Base-by-base conservation (phyloP, 2,113 vertebrate genomes). In the Mormyrus lacerda region DNA sequence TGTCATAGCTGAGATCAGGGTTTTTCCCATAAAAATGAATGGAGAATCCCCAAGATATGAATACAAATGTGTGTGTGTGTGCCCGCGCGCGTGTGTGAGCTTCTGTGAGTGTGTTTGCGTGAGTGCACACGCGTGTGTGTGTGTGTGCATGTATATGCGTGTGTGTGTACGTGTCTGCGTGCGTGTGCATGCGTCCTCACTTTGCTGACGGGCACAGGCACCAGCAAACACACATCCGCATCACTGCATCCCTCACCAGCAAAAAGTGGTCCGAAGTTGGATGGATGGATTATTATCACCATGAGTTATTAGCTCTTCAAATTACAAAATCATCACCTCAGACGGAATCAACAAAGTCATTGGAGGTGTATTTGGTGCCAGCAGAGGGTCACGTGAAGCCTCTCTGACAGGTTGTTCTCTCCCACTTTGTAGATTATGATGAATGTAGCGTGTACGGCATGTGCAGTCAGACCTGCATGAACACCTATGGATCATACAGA, bases 391-490 rank as follows among this genome's bases (percentile, higher is more conserved):
- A 91, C 92, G 94, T 94, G 94, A 94, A 92, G 91, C 92, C 91
- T 93, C 91, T 94, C 94, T 95, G 94, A 94, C 93, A 94, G 95
- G 94, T 94, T 92, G 93, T 91, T 95, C 91, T 92, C 89, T 92
- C 91, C 92, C 48, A 93, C 90, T 94, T 93, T 93, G 93, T 91
- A 99, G 98, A 99, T 95, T 93, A 97, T 95, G 97, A 99, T 95
- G 98, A 99, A 95, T 99, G 98, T 89, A 91, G 95, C 88, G 90
- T 85, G 1, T 99, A 99, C 47, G 98, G 98, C 31, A 94, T 94
- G 24, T 99, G 98, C 84, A 99, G 98, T 95, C 98, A 99, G 95
- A 96, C 91, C 90, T 99, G 98, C 93, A 90, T 89, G 24, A 99
- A 99, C 93, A 98, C 96, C 42, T 95, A 97, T 0, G 98, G 98